Percentiles rank a stretch among this genome's conserved stretches.
Conservation (phyloP, 2,113 vertebrate genomes). For the Apteryx mantelli region DNA sequence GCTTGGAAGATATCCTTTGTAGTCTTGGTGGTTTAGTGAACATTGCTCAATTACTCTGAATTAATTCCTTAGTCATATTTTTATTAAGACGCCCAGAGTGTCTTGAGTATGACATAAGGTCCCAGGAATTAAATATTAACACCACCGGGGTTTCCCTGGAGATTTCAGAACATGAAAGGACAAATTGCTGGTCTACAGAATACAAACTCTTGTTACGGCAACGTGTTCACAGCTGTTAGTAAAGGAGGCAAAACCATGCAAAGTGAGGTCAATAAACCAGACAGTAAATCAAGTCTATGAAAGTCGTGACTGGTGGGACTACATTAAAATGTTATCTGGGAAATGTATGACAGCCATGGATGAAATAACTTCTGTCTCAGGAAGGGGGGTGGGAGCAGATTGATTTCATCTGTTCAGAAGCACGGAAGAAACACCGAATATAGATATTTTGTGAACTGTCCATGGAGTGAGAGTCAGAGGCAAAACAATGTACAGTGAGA, state of each 20-base stretch:
- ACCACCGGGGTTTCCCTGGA: not conserved
- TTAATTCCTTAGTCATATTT: not conserved
- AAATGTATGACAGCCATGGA: not conserved
- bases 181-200: conserved; percentile 37
- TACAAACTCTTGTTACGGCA: conserved; percentile 24
- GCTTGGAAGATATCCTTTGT: not conserved
- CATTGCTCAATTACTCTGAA: not conserved
- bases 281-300: conserved; percentile 48
- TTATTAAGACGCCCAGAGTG: not conserved
- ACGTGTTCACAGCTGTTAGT: conserved; percentile 42
- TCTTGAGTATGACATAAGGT: not conserved
- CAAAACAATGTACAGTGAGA: not conserved
- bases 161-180: conserved; percentile 20
- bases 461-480: not conserved
- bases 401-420: conserved; percentile 1
- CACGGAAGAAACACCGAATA: not conserved
- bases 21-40: not conserved
- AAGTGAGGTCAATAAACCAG: conserved; percentile 45
- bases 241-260: conserved; percentile 25
- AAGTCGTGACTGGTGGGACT: not conserved
- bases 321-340: conserved; percentile 40
- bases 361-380: not conserved
- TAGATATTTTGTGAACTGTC: not conserved
- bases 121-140: conserved; percentile 6
- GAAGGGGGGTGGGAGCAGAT: not conserved